These are phyloP conservation scores for Momotus momota DNA, from an alignment of 2,797 vertebrate genomes.

Conservation along the genomic window DNA sequence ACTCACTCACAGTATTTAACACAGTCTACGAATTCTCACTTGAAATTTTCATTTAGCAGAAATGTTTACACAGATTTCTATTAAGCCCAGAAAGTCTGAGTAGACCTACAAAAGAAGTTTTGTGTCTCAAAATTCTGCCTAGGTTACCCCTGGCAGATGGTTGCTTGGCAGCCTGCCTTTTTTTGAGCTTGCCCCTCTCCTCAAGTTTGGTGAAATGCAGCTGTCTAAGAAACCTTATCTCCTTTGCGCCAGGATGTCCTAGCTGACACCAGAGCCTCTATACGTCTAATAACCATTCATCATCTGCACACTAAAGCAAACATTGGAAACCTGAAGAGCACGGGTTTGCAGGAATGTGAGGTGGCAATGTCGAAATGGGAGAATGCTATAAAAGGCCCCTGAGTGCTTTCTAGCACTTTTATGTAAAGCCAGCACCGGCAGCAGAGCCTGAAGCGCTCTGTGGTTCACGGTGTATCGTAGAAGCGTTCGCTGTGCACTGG, in stretches of 20 bases:
- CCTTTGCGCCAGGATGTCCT: not conserved
- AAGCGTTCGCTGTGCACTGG: accelerated
- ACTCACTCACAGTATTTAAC: not conserved
- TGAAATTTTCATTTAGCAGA: not conserved
- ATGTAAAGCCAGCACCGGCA: not conserved
- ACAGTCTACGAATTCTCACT: not conserved
- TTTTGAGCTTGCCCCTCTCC: not conserved
- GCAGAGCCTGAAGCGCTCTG: not conserved
- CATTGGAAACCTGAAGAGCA: not conserved
- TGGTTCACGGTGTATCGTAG: not conserved
- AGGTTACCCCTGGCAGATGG: not conserved
- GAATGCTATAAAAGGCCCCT: not conserved
- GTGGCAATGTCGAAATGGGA: not conserved
- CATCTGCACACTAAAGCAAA: not conserved
- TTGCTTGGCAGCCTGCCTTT: not conserved
- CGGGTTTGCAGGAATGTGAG: not conserved
- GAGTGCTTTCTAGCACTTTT: not conserved
- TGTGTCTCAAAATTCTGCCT: not conserved
- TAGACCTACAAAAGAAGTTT: not conserved
- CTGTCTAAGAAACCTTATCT: not conserved
- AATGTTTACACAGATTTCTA: not conserved
- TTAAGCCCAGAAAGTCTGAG: not conserved
- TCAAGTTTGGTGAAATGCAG: not conserved
- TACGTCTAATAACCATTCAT: not conserved
- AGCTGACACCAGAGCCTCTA: not conserved